A percentile compares a stretch with the other conserved stretches of the same genome.
These are phyloP conservation scores for Lasioglossum villosulum DNA, from an alignment of 2,888 invertebrate species.

Conservation along the genomic window DNA sequence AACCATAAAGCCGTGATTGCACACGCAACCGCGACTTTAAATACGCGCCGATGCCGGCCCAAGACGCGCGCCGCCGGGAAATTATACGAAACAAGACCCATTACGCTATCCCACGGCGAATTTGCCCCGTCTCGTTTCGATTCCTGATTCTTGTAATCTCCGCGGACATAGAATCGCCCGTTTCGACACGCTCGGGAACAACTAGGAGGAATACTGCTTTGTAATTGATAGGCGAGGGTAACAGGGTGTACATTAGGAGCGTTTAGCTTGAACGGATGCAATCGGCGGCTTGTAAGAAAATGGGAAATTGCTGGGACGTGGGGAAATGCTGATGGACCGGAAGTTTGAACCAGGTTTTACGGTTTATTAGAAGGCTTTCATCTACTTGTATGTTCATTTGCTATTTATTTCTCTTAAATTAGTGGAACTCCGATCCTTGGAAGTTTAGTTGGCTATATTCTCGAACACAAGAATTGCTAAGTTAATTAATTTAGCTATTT, in stretches of 20 bases:
- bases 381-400: not conserved
- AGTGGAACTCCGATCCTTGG: not conserved
- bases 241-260: not conserved
- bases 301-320: not conserved
- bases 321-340: not conserved
- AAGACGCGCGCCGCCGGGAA: conserved; percentile 41
- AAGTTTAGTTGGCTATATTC: not conserved
- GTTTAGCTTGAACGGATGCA: not conserved
- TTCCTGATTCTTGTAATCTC: conserved; percentile 30
- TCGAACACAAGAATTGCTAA: not conserved
- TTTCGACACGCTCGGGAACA: conserved; percentile 2
- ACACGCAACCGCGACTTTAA: conserved; percentile 57
- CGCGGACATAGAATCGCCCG: not conserved
- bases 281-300: not conserved
- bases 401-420: not conserved
- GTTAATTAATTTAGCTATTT: not conserved
- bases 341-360: not conserved
- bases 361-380: not conserved
- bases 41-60: conserved; percentile 28
- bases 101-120: conserved; percentile 26
- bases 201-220: not conserved
- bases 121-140: not conserved
- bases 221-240: conserved; percentile 42
- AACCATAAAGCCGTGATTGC: conserved; percentile 63
- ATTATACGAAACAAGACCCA: conserved; percentile 45